These are phyloP conservation scores for Gasterosteus nipponicus DNA, from an alignment of 2,113 vertebrate genomes.

Conservation along the genomic window DNA sequence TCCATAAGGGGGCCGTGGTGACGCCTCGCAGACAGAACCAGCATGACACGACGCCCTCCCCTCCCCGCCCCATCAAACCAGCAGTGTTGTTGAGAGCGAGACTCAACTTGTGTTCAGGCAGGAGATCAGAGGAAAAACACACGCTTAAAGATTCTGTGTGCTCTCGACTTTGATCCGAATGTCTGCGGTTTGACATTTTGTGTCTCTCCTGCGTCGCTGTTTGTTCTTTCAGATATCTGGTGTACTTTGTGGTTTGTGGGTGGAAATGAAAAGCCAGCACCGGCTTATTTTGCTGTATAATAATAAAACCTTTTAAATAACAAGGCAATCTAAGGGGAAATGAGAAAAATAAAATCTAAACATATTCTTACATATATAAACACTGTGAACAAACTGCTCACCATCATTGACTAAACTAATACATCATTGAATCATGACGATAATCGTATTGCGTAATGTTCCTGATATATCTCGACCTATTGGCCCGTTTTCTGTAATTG, in stretches of 20 bases:
- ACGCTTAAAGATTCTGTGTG: neutral
- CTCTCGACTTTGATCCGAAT: too few relatives aligned
- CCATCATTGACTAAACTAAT: neutral
- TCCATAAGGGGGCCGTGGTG: too few relatives aligned
- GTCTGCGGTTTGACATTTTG: too few relatives aligned
- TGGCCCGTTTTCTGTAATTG: neutral
- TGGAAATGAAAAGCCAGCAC: neutral
- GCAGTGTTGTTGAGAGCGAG: neutral
- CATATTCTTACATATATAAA: neutral
- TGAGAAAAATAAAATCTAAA: neutral
- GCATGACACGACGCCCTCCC: too few relatives aligned
- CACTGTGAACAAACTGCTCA: neutral
- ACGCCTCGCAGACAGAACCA: neutral
- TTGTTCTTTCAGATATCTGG: too few relatives aligned
- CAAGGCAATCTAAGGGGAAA: too few relatives aligned
- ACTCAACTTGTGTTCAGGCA: neutral
- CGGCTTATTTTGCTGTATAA: neutral
- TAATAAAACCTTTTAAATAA: neutral
- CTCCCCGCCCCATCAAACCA: neutral
- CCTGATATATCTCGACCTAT: constrained; percentile 11
- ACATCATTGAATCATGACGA: neutral
- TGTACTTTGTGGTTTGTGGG: neutral
- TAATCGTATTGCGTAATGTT: constrained; percentile 1
- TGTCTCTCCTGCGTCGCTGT: too few relatives aligned
- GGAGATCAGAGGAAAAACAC: neutral